These are phyloP conservation scores for Melanargia galathea DNA, from an alignment of 2,888 invertebrate genomes.

Conservation along the genomic window DNA sequence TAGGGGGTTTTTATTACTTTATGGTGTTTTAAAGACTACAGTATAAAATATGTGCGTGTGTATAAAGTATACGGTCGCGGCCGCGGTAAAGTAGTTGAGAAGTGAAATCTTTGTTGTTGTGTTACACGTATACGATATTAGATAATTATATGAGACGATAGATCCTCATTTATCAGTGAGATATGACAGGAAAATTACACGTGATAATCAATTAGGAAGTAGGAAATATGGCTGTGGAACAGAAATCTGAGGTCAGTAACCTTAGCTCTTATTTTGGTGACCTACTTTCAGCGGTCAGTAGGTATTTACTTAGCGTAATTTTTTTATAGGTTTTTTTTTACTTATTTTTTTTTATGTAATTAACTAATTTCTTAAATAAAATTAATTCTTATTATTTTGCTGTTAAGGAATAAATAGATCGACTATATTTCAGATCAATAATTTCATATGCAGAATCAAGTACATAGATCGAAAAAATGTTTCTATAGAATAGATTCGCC, in stretches of 20 bases:
- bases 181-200: not conserved
- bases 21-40: too few species aligned
- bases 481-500: too few species aligned
- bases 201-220: not conserved
- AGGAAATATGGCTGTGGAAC: constrained; percentile 12
- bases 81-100: not conserved
- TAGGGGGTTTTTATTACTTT: not conserved
- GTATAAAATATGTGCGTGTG: too few species aligned
- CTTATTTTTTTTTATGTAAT: not conserved
- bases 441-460: too few species aligned
- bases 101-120: constrained; percentile 13
- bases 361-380: not conserved
- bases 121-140: not conserved
- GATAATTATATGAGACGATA: not conserved
- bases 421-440: too few species aligned
- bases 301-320: not conserved
- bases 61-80: not conserved
- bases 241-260: constrained; percentile 27
- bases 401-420: not conserved
- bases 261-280: not conserved
- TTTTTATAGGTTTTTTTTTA: not conserved
- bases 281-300: not conserved
- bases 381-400: too few species aligned
- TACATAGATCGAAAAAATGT: too few species aligned
- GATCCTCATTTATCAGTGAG: constrained; percentile 10